These are phyloP conservation scores for Sogatella furcifera DNA, from an alignment of 1,140 invertebrate species.

Conservation along the genomic window DNA sequence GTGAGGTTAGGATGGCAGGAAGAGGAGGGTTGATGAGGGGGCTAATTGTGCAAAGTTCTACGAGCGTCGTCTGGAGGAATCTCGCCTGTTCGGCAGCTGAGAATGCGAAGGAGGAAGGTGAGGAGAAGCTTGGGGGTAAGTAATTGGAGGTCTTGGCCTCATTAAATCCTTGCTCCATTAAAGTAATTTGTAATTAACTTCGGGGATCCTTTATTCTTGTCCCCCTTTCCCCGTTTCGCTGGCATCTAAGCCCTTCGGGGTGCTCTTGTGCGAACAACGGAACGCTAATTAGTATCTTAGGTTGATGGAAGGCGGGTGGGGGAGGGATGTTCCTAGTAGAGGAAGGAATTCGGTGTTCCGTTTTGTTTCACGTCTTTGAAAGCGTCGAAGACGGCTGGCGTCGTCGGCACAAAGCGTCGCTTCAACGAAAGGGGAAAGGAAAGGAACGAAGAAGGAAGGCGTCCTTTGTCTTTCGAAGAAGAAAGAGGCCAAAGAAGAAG, in stretches of 20 bases:
- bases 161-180: slow-evolving; percentile 29
- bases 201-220: not conserved
- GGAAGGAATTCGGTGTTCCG: not conserved
- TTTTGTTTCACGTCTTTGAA: not conserved
- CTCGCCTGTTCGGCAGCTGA: no score
- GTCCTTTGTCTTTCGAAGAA: no score
- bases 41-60: slow-evolving; percentile 1
- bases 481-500: no score
- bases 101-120: not conserved
- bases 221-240: no score
- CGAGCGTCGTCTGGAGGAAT: no score
- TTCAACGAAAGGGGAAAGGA: not conserved
- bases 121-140: slow-evolving; percentile 10
- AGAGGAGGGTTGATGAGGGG: not conserved
- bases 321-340: not conserved
- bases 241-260: no score
- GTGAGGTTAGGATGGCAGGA: slow-evolving; percentile 31
- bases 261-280: not conserved
- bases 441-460: no score
- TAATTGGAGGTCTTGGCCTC: slow-evolving; percentile 24
- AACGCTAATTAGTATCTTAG: not conserved
- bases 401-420: not conserved
- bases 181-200: slow-evolving; percentile 29
- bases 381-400: not conserved
- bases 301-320: not conserved